These are phyloP conservation scores for Brachionus rotundiformis DNA, from an alignment of 1,140 invertebrate species.

Conservation along the genomic window DNA sequence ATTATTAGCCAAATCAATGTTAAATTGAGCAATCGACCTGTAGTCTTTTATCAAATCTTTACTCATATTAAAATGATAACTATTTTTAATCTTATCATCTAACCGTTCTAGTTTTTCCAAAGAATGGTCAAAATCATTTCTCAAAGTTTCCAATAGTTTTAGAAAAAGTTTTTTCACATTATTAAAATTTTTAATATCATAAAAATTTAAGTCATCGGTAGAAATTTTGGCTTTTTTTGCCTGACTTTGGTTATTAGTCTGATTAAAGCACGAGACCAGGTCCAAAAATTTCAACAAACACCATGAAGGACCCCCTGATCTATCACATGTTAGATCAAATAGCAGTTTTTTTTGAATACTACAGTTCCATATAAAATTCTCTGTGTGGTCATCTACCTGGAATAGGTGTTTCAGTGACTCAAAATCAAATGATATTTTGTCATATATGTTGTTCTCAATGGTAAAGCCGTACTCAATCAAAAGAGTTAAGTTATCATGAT, in stretches of 20 bases:
- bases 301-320: constrained; percentile 28
- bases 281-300: constrained; percentile 43
- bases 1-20: neutral
- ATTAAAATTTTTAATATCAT: constrained; percentile 10
- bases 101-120: neutral
- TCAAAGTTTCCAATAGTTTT: neutral
- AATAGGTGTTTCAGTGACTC: neutral
- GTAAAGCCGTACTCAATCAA: constrained; percentile 45
- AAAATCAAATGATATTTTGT: constrained; percentile 19
- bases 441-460: constrained; percentile 28
- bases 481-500: constrained; percentile 39
- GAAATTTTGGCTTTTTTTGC: neutral
- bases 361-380: neutral
- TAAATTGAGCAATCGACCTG: neutral
- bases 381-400: neutral
- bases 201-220: neutral
- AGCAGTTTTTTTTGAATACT: constrained; percentile 20
- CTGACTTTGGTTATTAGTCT: neutral
- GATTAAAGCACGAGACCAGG: neutral
- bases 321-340: constrained; percentile 22
- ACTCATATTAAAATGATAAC: neutral
- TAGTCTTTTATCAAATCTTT: neutral
- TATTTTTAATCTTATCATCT: neutral
- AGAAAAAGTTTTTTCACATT: neutral
- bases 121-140: neutral